Evolutionary conservation across 2,113 vertebrate species (phyloP).

Genomic region (Burhinus bistriatus): DNA sequence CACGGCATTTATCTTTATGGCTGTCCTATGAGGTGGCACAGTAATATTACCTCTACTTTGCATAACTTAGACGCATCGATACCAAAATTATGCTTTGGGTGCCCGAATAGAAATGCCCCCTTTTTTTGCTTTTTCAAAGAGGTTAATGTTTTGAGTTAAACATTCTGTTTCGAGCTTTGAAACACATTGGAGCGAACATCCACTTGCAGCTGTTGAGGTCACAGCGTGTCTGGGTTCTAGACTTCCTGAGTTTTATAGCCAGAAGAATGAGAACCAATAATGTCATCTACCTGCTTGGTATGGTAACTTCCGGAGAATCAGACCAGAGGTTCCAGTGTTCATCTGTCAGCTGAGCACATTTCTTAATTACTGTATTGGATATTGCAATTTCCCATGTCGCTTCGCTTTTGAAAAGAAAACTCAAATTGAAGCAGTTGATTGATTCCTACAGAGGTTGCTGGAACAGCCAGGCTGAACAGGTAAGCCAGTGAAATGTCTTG

Average conservation of each 20-base stretch:
- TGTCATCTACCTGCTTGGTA: not conserved
- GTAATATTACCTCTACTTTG: not conserved
- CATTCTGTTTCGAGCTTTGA: not conserved
- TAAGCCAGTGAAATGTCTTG: not conserved
- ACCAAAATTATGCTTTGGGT: not conserved
- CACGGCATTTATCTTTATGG: not conserved
- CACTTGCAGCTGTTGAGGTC: not conserved
- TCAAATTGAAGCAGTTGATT: not conserved
- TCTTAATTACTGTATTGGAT: not conserved
- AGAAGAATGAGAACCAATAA: not conserved
- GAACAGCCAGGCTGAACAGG: not conserved
- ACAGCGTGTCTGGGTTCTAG: not conserved
- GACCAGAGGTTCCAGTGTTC: not conserved
- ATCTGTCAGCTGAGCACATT: not conserved
- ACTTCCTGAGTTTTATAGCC: not conserved
- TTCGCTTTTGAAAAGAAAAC: not conserved
- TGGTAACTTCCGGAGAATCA: not conserved
- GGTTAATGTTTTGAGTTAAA: not conserved
- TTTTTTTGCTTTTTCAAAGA: accelerated
- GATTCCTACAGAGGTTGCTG: not conserved
- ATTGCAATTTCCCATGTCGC: not conserved
- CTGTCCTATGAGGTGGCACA: not conserved
- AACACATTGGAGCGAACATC: not conserved
- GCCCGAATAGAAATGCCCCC: not conserved
- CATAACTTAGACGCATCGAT: not conserved